phyloP scores from a whole-genome alignment of 2,888 invertebrate species.

The Volucella bombylans region DNA sequence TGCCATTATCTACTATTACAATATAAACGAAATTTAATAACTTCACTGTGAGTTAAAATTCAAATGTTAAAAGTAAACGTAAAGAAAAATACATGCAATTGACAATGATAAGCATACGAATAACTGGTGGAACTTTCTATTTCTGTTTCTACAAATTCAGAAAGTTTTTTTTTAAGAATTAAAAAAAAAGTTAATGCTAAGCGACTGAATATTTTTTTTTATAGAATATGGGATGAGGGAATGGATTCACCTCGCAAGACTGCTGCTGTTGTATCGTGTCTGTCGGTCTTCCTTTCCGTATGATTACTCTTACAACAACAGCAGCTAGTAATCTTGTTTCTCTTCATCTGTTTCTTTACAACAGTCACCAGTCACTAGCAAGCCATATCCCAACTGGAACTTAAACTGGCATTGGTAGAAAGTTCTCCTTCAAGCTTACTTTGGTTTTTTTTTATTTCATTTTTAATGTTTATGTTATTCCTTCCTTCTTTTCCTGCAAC shows the following conservation, averaged over 20 bases:
- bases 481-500: conserved; percentile 38
- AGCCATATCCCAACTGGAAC: conserved; percentile 55
- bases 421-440: conserved; percentile 60
- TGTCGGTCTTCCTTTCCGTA: conserved; percentile 44
- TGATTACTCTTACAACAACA: conserved; percentile 48
- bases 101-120: no score
- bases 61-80: no score
- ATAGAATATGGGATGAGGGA: not conserved
- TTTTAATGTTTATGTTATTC: conserved; percentile 39
- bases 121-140: no score
- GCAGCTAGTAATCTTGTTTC: conserved; percentile 66
- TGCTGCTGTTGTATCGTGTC: conserved; percentile 54
- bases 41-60: no score
- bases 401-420: conserved; percentile 55
- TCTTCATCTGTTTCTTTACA: conserved; percentile 41
- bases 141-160: conserved; percentile 17
- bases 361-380: conserved; percentile 58
- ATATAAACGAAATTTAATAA: no score
- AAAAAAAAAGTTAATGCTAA: conserved; percentile 42
- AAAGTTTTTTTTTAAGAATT: conserved; percentile 28
- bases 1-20: no score
- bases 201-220: conserved; percentile 13
- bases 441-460: conserved; percentile 45
- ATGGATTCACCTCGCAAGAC: not conserved
- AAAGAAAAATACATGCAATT: no score